A percentile compares a stretch with the other conserved stretches of the same genome.
phyloP scores from a whole-genome alignment of 2,888 invertebrate genomes.

The Adela reaumurella region DNA sequence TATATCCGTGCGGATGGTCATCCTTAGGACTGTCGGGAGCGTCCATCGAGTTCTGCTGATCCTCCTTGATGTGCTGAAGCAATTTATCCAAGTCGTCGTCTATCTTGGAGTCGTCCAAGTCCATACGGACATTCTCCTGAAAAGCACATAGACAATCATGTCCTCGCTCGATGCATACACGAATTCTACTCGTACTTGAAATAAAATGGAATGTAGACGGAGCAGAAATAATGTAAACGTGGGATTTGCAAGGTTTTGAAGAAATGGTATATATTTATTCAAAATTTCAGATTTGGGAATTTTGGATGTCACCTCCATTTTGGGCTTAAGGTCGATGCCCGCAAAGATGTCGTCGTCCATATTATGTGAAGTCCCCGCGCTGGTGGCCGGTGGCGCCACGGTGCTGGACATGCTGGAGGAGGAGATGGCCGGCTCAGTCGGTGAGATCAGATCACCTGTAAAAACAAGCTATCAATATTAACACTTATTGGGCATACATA shows the following conservation, averaged over 20 bases:
- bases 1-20: slow-evolving; percentile 53
- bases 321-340: slow-evolving; percentile 69
- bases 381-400: slow-evolving; percentile 32
- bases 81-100: slow-evolving; percentile 91
- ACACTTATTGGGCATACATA: no score
- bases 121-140: slow-evolving; percentile 67
- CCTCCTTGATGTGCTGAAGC: slow-evolving; percentile 90
- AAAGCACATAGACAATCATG: no score
- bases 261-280: no score
- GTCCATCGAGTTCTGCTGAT: slow-evolving; percentile 88
- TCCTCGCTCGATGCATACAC: no score
- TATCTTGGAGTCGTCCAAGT: slow-evolving; percentile 84
- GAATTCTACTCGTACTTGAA: no score
- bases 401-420: slow-evolving; percentile 19
- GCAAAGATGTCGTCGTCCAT: slow-evolving; percentile 71
- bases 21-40: slow-evolving; percentile 89
- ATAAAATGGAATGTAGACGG: no score
- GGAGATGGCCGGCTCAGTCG: slow-evolving; percentile 46
- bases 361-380: slow-evolving; percentile 33
- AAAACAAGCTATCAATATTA: no score
- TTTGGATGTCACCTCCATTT: slow-evolving; percentile 63
- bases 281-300: no score
- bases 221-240: no score
- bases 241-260: no score
- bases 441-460: slow-evolving; percentile 46